A percentile compares a stretch with the other conserved stretches of the same genome.
Evolutionary conservation across 2,797 vertebrate species (phyloP).

Genomic region (Darevskia nairensis): DNA sequence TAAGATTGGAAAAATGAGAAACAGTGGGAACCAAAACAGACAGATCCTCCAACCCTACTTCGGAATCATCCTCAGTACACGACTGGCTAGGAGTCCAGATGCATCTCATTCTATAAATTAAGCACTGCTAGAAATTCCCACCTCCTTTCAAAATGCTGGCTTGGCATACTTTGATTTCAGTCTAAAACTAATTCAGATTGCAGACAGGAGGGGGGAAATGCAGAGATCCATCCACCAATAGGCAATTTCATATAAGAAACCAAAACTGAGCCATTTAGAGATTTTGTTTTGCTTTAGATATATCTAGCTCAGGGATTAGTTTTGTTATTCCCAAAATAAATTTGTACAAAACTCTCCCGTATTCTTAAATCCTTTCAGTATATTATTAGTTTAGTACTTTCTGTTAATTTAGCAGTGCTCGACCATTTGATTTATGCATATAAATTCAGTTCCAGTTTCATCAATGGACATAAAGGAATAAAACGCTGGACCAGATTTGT

Average conservation of each 20-base stretch:
- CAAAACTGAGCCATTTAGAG: background rate
- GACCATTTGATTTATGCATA: background rate
- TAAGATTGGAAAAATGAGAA: too few species aligned
- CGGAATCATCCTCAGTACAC: too few species aligned
- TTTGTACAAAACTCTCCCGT: background rate
- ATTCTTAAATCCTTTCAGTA: background rate
- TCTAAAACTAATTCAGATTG: too few species aligned
- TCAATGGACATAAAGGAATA: conserved; percentile 16
- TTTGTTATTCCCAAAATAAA: background rate
- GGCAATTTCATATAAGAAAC: background rate
- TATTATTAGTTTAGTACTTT: background rate
- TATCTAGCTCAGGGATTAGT: too few species aligned
- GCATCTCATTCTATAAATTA: background rate
- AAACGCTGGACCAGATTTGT: conserved; percentile 39
- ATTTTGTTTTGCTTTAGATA: background rate
- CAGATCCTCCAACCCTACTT: too few species aligned
- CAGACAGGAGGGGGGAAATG: too few species aligned
- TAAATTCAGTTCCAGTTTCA: background rate
- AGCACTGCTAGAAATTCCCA: background rate
- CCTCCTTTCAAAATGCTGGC: too few species aligned
- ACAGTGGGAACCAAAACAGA: too few species aligned
- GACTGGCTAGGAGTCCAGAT: too few species aligned
- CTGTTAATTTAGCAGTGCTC: background rate
- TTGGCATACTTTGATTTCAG: too few species aligned
- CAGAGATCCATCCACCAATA: background rate